Evolutionary conservation across 2,888 invertebrate species (phyloP).

Genomic region (Trichopria drosophilae): DNA sequence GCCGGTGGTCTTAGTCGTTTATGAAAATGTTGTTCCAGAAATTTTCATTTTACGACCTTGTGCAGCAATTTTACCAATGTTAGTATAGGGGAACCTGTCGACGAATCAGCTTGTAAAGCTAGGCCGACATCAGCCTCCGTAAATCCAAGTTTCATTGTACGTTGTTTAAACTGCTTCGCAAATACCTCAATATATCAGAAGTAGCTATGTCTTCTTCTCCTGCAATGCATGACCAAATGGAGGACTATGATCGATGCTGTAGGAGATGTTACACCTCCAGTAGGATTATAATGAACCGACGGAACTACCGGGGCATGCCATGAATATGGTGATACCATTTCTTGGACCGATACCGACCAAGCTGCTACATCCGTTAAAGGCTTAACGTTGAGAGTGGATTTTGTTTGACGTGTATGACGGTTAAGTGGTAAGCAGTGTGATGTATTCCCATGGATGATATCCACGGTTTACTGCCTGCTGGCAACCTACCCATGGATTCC

Average conservation of each 20-base stretch:
- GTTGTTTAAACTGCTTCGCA: conserved; percentile 99
- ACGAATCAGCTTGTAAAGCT: conserved; percentile 97
- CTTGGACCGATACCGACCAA: conserved; percentile 57
- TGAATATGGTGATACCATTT: conserved; percentile 75
- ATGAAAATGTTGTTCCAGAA: conserved; percentile 97
- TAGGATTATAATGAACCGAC: conserved; percentile 79
- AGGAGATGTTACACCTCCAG: conserved; percentile 74
- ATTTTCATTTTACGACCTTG: conserved; percentile 99
- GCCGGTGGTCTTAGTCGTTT: conserved; percentile 99
- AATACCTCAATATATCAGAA: conserved; percentile 97
- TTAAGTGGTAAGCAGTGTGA: conserved; percentile 65
- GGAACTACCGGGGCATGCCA: conserved; percentile 90
- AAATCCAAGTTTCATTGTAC: conserved; percentile 97
- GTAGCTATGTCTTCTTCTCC: conserved; percentile 96
- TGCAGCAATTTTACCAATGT: conserved; percentile 98
- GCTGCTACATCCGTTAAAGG: conserved; percentile 67
- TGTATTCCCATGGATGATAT: conserved; percentile 72
- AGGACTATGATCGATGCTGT: conserved; percentile 65
- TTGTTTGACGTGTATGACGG: conserved; percentile 65
- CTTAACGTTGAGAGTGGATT: conserved; percentile 69
- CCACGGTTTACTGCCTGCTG: conserved; percentile 79
- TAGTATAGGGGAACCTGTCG: conserved; percentile 95
- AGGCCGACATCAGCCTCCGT: conserved; percentile 99
- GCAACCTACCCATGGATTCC: conserved; percentile 85
- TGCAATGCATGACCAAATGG: conserved; percentile 70